Evolutionary conservation across 2,113 vertebrate species (phyloP).

Genomic region (Gnathonemus echidnorhynchus): DNA sequence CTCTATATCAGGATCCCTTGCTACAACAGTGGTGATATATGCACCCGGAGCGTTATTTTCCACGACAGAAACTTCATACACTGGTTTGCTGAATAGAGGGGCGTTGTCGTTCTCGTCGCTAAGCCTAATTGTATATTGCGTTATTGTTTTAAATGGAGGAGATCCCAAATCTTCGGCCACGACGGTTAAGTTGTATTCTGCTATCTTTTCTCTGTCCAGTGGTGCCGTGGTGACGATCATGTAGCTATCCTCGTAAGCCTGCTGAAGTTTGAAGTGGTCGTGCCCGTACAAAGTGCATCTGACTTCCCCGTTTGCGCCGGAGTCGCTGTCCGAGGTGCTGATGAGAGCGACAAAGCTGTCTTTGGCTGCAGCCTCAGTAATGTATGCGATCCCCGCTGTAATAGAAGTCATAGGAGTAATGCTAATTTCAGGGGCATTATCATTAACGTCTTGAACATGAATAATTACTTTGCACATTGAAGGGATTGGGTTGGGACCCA

Average conservation of each 20-base stretch:
- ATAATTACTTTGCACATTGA: constrained; percentile 84
- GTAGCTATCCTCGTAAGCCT: constrained; percentile 90
- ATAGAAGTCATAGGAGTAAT: constrained; percentile 82
- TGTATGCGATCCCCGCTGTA: constrained; percentile 62
- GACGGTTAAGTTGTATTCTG: constrained; percentile 87
- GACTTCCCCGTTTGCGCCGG: constrained; percentile 80
- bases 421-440: constrained; percentile 85
- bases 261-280: constrained; percentile 84
- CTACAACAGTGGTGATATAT: constrained; percentile 75
- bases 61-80: constrained; percentile 74
- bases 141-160: constrained; percentile 73
- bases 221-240: constrained; percentile 80
- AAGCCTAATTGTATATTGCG: constrained; percentile 77
- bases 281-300: constrained; percentile 86
- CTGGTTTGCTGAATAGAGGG: constrained; percentile 68
- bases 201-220: constrained; percentile 78
- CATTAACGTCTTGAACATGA: constrained; percentile 87
- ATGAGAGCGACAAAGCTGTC: constrained; percentile 93
- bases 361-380: constrained; percentile 73
- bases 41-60: constrained; percentile 86
- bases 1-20: constrained; percentile 76
- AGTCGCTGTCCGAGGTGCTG: constrained; percentile 88
- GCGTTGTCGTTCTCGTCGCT: constrained; percentile 88
- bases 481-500: constrained; percentile 75
- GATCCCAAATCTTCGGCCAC: constrained; percentile 88